Base-by-base conservation (phyloP, 2,113 vertebrate genomes). In the Leiothrix lutea region DNA sequence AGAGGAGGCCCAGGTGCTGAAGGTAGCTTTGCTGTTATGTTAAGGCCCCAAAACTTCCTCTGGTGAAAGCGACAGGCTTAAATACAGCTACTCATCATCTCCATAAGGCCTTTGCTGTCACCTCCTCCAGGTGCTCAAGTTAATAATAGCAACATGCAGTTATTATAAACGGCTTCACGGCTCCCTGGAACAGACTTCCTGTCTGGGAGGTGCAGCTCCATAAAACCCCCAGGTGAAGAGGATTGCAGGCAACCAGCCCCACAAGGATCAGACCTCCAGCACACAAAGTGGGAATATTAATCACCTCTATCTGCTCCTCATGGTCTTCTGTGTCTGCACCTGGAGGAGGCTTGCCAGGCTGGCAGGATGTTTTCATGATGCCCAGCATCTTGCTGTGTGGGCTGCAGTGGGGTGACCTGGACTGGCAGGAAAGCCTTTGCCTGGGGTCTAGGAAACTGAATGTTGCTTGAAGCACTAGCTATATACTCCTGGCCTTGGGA, bases 211-310 rank as follows among this genome's bases (percentile, higher is more conserved):
- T 57, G 38, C 26, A 44, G 15, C 64, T 73, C 38, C 45, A 53
- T 70, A 72, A 62, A 56, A 14, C 8, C 12, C 16, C 19, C 2
- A 6, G 42, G n/a, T 1, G 4, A 73, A 36, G 58, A 74, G 33
- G 33, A 16, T 14, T 77, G 50, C 8, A 15, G 62, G 36, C 9
- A 23, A 44, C 24, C 3, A 2, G 14, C 3, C 16, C 15, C 0
- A 0, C 23, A 36, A 28, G 14, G 42, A 50, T 64, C 31, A 61
- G 26, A 67, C 19, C 25, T 53, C 8, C 0, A 0, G 40, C 18
- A 26, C 13, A 17, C 16, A 40, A 47, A 42, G 47, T 1, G 2
- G 26, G n/a, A 86, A 40, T 45, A 60, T 61, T 80, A 53, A 78
- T 89, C 3, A 4, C 6, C 13, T 53, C 9, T 80, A 6, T 47